A percentile compares a stretch with the other conserved stretches of the same genome.
Conservation (phyloP, 1,140 invertebrate species). For the Dreissena rostriformis region DNA sequence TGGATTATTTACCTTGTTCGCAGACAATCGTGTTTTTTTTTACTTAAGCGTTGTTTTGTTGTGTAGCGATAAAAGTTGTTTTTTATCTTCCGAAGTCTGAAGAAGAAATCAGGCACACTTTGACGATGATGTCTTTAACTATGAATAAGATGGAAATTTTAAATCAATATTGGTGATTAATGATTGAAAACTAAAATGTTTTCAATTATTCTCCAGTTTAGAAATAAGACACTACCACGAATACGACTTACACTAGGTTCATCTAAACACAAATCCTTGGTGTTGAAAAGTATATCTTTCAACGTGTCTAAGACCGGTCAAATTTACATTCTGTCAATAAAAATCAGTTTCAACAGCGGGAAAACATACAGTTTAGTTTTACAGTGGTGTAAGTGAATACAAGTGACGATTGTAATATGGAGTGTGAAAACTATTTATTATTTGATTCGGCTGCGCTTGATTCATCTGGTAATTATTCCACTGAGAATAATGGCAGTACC, state of each 20-base stretch:
- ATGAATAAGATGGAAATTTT: background rate
- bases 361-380: conserved; percentile 9
- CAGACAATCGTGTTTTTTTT: background rate
- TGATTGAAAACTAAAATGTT: conserved; percentile 10
- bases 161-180: background rate
- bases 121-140: background rate
- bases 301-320: conserved; percentile 14
- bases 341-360: conserved; percentile 2
- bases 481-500: conserved; percentile 1
- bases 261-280: background rate
- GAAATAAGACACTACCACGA: conserved; percentile 31
- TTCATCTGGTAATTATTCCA: background rate
- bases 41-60: background rate
- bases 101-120: background rate
- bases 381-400: background rate
- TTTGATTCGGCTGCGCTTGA: background rate
- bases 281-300: conserved; percentile 36
- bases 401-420: background rate
- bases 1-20: background rate
- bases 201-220: conserved; percentile 25
- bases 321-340: conserved; percentile 9
- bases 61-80: background rate
- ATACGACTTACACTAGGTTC: conserved; percentile 8
- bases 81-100: background rate
- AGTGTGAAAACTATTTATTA: conserved; percentile 1